These are phyloP conservation scores for Polyommatus iphigenia DNA, from an alignment of 2,888 invertebrate genomes.

Conservation along the genomic window DNA sequence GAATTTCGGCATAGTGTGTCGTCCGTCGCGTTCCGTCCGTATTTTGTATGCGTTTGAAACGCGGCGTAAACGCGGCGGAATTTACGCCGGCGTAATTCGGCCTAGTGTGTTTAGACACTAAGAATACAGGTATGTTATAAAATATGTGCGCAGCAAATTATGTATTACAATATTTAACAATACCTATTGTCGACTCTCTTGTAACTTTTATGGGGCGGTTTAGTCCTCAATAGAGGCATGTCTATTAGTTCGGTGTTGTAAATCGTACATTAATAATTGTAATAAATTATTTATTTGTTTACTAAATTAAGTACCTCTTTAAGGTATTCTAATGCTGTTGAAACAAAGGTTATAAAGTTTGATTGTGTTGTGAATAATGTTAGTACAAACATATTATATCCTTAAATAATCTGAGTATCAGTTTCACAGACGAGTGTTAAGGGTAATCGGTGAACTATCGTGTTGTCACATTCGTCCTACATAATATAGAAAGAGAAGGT, in stretches of 20 bases:
- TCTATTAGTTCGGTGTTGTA: slow-evolving; percentile 39
- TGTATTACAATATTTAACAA: not conserved
- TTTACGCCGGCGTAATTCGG: no score
- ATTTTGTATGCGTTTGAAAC: no score
- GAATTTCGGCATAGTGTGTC: no score
- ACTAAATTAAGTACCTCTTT: not conserved
- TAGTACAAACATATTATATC: not conserved
- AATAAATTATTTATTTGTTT: not conserved
- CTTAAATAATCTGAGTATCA: not conserved
- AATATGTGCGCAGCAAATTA: not conserved
- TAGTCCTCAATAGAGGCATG: slow-evolving; percentile 47
- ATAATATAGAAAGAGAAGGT: no score
- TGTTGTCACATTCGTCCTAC: no score
- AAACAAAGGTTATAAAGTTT: slow-evolving; percentile 11
- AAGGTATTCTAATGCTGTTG: not conserved
- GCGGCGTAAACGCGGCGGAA: no score
- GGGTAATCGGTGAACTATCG: no score
- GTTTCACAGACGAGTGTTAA: no score
- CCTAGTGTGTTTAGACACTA: no score
- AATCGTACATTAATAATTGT: slow-evolving; percentile 27
- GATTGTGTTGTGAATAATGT: slow-evolving; percentile 13
- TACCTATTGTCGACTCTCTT: not conserved
- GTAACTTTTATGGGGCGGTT: not conserved
- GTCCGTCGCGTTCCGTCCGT: no score
- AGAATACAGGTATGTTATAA: no score